Conservation (phyloP, 2,113 vertebrate genomes). For the Rhabdomys dilectus region DNA sequence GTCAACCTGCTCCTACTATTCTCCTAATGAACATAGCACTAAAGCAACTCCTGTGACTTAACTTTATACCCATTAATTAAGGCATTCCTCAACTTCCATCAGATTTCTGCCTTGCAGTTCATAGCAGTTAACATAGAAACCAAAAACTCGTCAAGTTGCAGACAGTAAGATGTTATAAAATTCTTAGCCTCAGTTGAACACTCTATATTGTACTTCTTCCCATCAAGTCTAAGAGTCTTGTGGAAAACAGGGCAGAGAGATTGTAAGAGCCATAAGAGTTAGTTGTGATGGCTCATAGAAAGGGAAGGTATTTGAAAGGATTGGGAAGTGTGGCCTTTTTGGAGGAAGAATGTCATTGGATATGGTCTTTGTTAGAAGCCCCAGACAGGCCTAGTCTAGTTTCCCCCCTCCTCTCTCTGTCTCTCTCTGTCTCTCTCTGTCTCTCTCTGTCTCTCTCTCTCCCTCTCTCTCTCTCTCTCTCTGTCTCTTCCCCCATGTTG, state of each 20-base stretch:
- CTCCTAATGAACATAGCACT: accelerated
- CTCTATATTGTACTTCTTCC: background rate
- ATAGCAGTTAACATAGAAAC: background rate
- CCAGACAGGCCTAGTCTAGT: too few relatives aligned
- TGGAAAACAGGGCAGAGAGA: background rate
- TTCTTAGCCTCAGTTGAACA: background rate
- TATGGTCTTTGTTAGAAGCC: background rate
- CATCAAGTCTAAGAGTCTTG: background rate
- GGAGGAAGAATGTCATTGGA: background rate
- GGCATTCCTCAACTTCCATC: background rate
- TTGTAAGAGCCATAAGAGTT: background rate
- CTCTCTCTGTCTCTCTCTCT: too few relatives aligned
- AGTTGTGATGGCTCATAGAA: accelerated
- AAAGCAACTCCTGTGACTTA: background rate
- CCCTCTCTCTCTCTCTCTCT: too few relatives aligned
- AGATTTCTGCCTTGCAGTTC: background rate
- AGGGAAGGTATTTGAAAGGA: background rate
- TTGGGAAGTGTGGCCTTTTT: background rate
- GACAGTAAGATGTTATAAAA: too few relatives aligned
- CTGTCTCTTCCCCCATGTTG: too few relatives aligned
- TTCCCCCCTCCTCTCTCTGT: too few relatives aligned
- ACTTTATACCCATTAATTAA: background rate
- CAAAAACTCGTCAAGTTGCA: background rate
- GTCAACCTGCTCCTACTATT: background rate
- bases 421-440: too few relatives aligned